Conservation (phyloP, 2,113 vertebrate genomes). For the Bagarius yarrelli region DNA sequence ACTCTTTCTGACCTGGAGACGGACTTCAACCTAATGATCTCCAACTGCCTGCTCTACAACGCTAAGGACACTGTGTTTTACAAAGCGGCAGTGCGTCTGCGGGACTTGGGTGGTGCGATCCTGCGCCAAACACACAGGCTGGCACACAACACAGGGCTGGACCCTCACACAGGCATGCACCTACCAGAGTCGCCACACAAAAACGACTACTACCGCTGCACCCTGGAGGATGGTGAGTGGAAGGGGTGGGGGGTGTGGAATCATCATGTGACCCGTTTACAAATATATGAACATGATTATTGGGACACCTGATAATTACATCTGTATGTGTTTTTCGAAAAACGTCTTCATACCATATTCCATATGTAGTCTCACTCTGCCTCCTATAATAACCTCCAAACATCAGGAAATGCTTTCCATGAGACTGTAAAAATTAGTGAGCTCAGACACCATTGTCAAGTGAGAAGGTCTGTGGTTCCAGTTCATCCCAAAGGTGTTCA, state of each 20-base stretch:
- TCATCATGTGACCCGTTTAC: not conserved
- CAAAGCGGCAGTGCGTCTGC: conserved; percentile 86
- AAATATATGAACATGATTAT: too few relatives aligned
- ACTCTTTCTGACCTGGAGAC: conserved; percentile 89
- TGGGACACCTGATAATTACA: too few relatives aligned
- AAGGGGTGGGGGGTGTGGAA: too few relatives aligned
- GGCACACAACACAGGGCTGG: conserved; percentile 88
- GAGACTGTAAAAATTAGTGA: too few relatives aligned
- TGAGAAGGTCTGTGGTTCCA: too few relatives aligned
- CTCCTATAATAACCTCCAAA: too few relatives aligned
- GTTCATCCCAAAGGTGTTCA: too few relatives aligned
- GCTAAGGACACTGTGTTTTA: conserved; percentile 95
- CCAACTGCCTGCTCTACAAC: conserved; percentile 98
- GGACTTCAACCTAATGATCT: conserved; percentile 97
- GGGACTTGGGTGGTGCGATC: conserved; percentile 88
- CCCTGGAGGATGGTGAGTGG: conserved; percentile 92
- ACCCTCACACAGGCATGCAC: conserved; percentile 84
- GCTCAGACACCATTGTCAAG: too few relatives aligned
- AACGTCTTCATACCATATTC: too few relatives aligned
- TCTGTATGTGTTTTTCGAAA: too few relatives aligned
- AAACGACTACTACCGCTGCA: conserved; percentile 92
- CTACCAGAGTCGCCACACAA: conserved; percentile 86
- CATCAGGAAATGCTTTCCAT: too few relatives aligned
- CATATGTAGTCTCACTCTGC: too few relatives aligned
- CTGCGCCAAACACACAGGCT: conserved; percentile 89